Evolutionary conservation across 2,113 vertebrate genomes (phyloP).

Genomic region (Alces alces): DNA sequence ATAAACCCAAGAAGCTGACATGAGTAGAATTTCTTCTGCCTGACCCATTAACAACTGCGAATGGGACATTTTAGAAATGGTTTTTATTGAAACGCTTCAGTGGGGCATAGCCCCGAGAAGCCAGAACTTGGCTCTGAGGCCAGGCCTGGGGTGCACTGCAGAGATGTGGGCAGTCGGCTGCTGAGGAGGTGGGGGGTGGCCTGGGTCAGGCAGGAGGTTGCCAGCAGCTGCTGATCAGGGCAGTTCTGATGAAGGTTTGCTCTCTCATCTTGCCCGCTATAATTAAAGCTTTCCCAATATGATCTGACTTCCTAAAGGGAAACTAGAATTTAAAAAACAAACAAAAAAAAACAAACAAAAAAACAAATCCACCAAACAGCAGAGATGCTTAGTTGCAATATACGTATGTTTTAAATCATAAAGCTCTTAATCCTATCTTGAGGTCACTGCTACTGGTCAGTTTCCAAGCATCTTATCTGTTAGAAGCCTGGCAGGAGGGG

Average conservation of each 20-base stretch:
- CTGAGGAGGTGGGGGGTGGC: not conserved
- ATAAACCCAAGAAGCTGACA: slow-evolving; percentile 59
- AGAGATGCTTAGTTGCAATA: slow-evolving; percentile 16
- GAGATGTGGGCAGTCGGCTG: not conserved
- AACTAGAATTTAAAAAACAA: slow-evolving; percentile 47
- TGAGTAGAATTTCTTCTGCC: slow-evolving; percentile 63
- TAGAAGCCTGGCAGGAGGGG: not conserved
- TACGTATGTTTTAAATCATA: not conserved
- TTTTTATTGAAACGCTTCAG: slow-evolving; percentile 48
- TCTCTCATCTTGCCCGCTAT: slow-evolving; percentile 25
- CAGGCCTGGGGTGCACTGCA: not conserved
- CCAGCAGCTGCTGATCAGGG: slow-evolving; percentile 13
- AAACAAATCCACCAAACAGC: not conserved
- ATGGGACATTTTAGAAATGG: slow-evolving; percentile 39
- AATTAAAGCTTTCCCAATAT: slow-evolving; percentile 56
- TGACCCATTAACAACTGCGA: slow-evolving; percentile 53
- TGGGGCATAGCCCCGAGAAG: slow-evolving; percentile 45
- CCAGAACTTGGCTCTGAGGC: slow-evolving; percentile 51
- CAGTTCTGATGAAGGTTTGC: slow-evolving; percentile 20
- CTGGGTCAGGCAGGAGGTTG: not conserved
- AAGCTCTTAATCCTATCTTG: slow-evolving; percentile 1
- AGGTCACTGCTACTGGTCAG: slow-evolving; percentile 10
- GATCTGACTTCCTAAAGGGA: slow-evolving; percentile 62
- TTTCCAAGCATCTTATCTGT: not conserved
- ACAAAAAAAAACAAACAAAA: too few species aligned